Evolutionary conservation across 2,113 vertebrate genomes (phyloP), one percentile per base, ranked within the genome.

Genomic region (Vidua macroura): DNA sequence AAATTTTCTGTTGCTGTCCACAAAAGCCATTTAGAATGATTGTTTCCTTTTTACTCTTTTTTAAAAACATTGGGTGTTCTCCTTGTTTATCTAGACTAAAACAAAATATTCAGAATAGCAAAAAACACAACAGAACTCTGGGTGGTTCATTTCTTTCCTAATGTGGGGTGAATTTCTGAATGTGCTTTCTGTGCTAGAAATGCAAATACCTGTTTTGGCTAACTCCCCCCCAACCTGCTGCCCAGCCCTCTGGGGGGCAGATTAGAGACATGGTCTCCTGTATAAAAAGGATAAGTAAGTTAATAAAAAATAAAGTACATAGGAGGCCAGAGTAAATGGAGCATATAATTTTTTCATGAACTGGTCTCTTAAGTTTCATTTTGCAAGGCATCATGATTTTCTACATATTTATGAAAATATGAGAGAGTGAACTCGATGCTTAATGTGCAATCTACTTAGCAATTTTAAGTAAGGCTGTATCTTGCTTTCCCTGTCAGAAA

Each of bases 321-420:
- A 85, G 91, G 92, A 96, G 91, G 93, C 75, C 48, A 74, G 88
- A 92, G 94, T 79, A 97, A 97, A 97, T 92, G 93, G 78, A 93
- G 88, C 95, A 82, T 96, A 76, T 96, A 92, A 82, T 96, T 97
- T 97, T 97, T 97, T 96, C 96, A 95, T 91, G 88, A 97, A 94
- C 66, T 41, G 68, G 68, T 90, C 90, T 90, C 86, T 96, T 96
- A 96, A 93, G 93, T 97, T 97, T 95, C 92, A 77, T 93, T 96
- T 97, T 95, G 83, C 92, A 85, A 96, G 86, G 68, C 94, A 58
- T 91, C 60, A 31, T 74, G 81, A 78, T 95, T 95, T 93, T 49
- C 95, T 96, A 85, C 84, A 86, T 96, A 93, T 96, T 96, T 96
- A 94, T 93, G 94, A 95, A 96, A 95, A 94, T 91, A 66, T 28